Conservation (phyloP, 1,140 invertebrate genomes). For the Delia radicum region DNA sequence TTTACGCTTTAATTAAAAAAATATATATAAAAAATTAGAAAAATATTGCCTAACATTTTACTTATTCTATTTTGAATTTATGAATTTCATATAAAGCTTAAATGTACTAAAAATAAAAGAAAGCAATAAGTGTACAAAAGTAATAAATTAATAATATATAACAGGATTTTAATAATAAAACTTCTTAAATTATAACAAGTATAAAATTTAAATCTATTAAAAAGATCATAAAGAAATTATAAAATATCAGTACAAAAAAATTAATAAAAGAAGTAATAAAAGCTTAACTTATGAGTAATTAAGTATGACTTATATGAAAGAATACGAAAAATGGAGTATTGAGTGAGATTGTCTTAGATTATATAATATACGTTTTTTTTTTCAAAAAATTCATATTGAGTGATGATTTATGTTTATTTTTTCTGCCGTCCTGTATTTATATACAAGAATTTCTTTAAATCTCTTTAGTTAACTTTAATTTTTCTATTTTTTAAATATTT, state of each 20-base stretch:
- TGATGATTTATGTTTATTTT: not conserved
- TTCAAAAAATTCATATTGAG: not conserved
- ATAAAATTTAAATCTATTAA: not conserved
- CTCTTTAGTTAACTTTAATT: not conserved
- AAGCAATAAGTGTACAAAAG: constrained; percentile 24
- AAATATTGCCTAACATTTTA: not conserved
- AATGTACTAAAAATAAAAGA: too few species aligned
- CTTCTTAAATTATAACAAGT: not conserved
- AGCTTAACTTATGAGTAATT: constrained; percentile 1
- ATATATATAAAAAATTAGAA: too few species aligned
- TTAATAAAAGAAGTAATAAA: not conserved
- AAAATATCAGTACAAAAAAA: constrained; percentile 13
- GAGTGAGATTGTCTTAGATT: constrained; percentile 8
- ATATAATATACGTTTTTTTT: not conserved
- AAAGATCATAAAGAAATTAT: not conserved
- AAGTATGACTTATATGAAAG: too few species aligned
- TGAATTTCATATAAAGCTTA: not conserved
- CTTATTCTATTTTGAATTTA: not conserved
- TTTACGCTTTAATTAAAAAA: not conserved
- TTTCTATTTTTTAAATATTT: not conserved
- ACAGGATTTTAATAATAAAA: too few species aligned
- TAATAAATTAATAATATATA: not conserved
- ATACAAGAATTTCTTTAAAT: not conserved
- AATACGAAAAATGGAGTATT: too few species aligned
- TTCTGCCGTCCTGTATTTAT: not conserved